Evolutionary conservation across 2,113 vertebrate species (phyloP), one percentile per base, ranked within the genome.

Genomic region (Candoia aspera): DNA sequence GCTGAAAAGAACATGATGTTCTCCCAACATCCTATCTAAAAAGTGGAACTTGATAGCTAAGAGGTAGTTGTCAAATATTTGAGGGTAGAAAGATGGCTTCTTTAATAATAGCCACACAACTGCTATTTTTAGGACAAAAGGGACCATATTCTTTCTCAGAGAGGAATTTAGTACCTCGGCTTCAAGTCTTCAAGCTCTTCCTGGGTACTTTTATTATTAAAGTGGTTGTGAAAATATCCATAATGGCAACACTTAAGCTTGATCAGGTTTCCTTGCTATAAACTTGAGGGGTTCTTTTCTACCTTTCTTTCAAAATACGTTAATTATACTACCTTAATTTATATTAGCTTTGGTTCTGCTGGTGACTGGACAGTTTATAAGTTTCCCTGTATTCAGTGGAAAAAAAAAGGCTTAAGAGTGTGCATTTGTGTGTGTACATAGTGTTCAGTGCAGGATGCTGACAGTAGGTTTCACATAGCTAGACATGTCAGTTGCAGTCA

Each of bases 241-340:
- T 57, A 92, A 4, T 5, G 89, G 73, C 15, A 95, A 62, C 11
- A 92, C n/a, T 57, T 62, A 79, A 92, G 58, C 53, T 0, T 58
- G 55, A 59, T 49, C 90, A 68, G 86, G 64, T 0, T 10, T 1
- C 0, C 0, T 86, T 10, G 15, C 6, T 0, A 0, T 2, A 85
- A 90, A 17, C 37, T 49, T 1, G 58, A 29, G 26, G 46, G 23
- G 3, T 8, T 60, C 10, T n/a, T 11, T 15, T 57, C 1, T 42
- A 24, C 5, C 60, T 1, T 0, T 0, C 57, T 73, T 73, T 73
- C 15, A 60, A 24, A 95, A 12, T 0, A 0, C 53, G 21, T 87
- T 57, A 62, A 11, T 23, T 29, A 11, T 87, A 73, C 59, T 37
- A 24, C 37, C 17, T 87, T 37, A 21, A 21, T 60, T 33, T 53